Evolutionary conservation across 92 coral and sea anemone genomes (phyloP).

Genomic region (Parazoanthus atlanticus): DNA sequence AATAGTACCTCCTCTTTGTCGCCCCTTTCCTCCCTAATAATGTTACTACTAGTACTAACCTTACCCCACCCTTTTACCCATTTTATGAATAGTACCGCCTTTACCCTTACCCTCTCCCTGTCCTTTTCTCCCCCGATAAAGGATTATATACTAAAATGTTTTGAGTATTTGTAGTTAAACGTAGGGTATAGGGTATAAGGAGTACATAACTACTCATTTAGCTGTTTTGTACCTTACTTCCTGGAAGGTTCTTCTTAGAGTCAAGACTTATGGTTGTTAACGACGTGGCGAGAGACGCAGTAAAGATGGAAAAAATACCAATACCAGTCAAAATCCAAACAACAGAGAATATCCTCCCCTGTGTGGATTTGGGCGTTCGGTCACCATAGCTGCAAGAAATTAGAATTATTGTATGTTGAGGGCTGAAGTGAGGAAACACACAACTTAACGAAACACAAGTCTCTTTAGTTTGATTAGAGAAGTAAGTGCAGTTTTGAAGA

Average conservation of each 20-base stretch:
- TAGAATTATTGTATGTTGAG: background rate
- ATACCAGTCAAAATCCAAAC: slow-evolving; percentile 67
- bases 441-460: background rate
- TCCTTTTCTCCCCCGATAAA: too few relatives aligned
- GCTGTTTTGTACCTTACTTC: slow-evolving; percentile 52
- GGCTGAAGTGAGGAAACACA: background rate
- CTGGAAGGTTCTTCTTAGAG: slow-evolving; percentile 53
- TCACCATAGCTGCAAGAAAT: slow-evolving; percentile 57
- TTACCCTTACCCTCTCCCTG: too few relatives aligned
- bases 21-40: too few relatives aligned
- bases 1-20: too few relatives aligned
- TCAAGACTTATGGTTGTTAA: slow-evolving; percentile 60
- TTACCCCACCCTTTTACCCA: too few relatives aligned
- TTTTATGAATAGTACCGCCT: too few relatives aligned
- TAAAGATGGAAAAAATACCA: slow-evolving; percentile 60
- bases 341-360: slow-evolving; percentile 65
- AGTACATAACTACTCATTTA: background rate
- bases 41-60: too few relatives aligned
- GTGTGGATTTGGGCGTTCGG: slow-evolving; percentile 60
- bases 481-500: background rate
- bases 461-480: too few relatives aligned
- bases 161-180: background rate
- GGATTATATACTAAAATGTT: background rate
- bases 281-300: slow-evolving; percentile 57
- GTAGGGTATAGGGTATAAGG: background rate